Percentiles rank a stretch among this genome's conserved stretches.
Evolutionary conservation across 2,888 invertebrate genomes (phyloP).

Genomic region (Zygogramma bicolorata): DNA sequence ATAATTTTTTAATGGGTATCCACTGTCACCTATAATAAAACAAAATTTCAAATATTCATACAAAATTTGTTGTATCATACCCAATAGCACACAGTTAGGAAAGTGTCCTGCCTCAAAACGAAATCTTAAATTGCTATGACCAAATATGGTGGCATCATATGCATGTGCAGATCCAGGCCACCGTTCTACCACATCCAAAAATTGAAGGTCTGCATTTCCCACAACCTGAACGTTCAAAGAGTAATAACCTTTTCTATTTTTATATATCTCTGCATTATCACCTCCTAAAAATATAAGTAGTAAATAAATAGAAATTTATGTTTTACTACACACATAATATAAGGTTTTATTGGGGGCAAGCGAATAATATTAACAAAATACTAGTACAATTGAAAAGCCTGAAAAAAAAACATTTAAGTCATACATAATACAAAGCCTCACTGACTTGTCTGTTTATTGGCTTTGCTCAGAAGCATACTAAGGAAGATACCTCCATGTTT

Average conservation of each 20-base stretch:
- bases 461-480: not conserved
- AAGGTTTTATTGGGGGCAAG: not conserved
- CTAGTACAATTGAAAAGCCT: not conserved
- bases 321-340: not conserved
- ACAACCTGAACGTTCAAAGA: conserved; percentile 17
- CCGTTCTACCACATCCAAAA: conserved; percentile 18
- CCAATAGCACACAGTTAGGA: not conserved
- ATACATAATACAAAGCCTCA: not conserved
- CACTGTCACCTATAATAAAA: conserved; percentile 6
- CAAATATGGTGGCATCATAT: conserved; percentile 11
- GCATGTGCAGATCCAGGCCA: conserved; percentile 12
- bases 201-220: conserved; percentile 22
- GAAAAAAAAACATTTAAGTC: not conserved
- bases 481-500: not conserved
- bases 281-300: not conserved
- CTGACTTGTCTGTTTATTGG: not conserved
- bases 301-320: not conserved
- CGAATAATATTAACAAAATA: not conserved
- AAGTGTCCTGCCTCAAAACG: not conserved
- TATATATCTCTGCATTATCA: not conserved
- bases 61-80: not conserved
- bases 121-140: not conserved
- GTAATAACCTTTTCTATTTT: conserved; percentile 17
- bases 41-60: not conserved
- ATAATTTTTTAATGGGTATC: not conserved